Evolutionary conservation across 92 coral and sea anemone species (phyloP), one percentile per base, ranked within the genome.

Genomic region (Bergia sp.): DNA sequence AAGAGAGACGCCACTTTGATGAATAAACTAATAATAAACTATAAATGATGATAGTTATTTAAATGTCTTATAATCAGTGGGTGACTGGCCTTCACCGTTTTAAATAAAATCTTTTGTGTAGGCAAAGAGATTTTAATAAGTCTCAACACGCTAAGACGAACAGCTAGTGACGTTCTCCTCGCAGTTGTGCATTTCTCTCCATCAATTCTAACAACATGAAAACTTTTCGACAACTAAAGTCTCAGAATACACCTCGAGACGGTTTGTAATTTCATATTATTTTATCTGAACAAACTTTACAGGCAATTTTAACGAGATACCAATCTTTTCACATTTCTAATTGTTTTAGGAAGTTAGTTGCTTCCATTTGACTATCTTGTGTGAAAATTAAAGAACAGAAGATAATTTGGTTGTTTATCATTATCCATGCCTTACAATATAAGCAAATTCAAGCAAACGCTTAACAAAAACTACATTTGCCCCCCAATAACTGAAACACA

Each of bases 11-110:
- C 87, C 87, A 69, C 23, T 71, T 45, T 20, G 65, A 39, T 42
- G 74, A 29, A 84, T 43, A 55, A 50, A 36, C 87, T 84, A 69
- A 84, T 84, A 57, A 84, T 84, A 41, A 71, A 84, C 43, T 69
- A 29, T 84, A 84, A 84, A 72, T 45, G 75, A 84, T 47, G 65
- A 73, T 84, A 84, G 77, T 84, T 84, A 84, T 84, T 84, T 84
- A 69, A 84, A 84, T 84, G 87, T 84, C 64, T 73, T 71, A 40
- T 69, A 49, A 84, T 45, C 87, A 84, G 87, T 73, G 87, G 87
- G 87, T 71, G 77, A 43, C 87, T 84, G 87, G 38, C 87, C 75
- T 38, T 84, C 87, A 67, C 39, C 18, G 79, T 37, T 84, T 74
- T 75, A 42, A 84, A 84, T 84, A 84, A 29, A 84, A 84, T 50